phyloP scores from a whole-genome alignment of 2,888 invertebrate species.

The Volucella bombylans region DNA sequence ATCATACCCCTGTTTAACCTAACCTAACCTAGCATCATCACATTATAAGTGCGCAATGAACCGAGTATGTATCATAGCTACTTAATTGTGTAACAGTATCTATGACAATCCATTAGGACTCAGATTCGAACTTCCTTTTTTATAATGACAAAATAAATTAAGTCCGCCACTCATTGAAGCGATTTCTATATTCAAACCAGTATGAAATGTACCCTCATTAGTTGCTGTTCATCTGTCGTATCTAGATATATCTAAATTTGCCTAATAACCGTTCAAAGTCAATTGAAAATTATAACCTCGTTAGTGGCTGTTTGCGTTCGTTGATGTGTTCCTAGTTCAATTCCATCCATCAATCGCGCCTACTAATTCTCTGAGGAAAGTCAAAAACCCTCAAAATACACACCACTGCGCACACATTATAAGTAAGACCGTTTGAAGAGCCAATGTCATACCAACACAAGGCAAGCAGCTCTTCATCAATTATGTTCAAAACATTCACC shows the following conservation, averaged over 20 bases:
- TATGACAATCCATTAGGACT: no score
- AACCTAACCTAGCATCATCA: no score
- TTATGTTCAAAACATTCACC: constrained; percentile 13
- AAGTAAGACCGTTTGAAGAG: background rate
- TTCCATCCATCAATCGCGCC: background rate
- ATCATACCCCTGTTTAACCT: no score
- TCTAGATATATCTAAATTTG: background rate
- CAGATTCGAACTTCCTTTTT: no score
- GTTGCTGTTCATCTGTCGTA: no score
- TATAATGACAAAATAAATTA: no score
- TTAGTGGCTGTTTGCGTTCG: background rate
- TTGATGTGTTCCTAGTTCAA: background rate
- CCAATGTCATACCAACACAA: background rate
- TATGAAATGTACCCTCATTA: no score
- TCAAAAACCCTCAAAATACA: background rate
- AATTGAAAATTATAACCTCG: constrained; percentile 38
- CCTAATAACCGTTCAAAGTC: background rate
- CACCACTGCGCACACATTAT: background rate
- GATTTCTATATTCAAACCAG: no score
- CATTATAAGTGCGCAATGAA: no score
- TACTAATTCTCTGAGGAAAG: background rate
- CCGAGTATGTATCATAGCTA: no score
- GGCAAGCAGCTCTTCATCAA: background rate
- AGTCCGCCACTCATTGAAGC: no score
- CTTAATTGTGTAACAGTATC: no score